A percentile compares a stretch with the other conserved stretches of the same genome.
These are phyloP conservation scores for Mormyrops attenuatus DNA, from an alignment of 2,797 vertebrate genomes.

Conservation along the genomic window DNA sequence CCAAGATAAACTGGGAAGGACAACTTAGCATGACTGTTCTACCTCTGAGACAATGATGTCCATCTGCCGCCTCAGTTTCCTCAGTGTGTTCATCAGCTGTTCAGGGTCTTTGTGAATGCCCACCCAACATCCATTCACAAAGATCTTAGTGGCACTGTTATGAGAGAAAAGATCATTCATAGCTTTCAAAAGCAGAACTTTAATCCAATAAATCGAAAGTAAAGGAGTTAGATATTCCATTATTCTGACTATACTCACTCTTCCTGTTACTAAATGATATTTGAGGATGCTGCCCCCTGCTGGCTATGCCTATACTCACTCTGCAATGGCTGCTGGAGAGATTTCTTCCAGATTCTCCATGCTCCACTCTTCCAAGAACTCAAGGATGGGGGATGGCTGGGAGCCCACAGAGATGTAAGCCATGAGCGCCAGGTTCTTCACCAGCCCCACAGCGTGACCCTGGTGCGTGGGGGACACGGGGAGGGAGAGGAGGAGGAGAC, in stretches of 20 bases:
- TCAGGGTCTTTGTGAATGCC: constrained; percentile 98
- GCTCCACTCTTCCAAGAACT: constrained; percentile 99
- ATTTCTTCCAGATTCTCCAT: constrained; percentile 99
- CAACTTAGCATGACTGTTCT: constrained; percentile 11
- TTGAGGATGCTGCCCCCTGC: constrained; percentile 25
- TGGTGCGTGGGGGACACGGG: constrained; percentile 39
- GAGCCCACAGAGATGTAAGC: constrained; percentile 99
- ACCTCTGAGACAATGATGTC: constrained; percentile 99
- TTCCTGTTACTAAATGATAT: not conserved
- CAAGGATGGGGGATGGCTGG: constrained; percentile 94
- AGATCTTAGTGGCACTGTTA: constrained; percentile 94
- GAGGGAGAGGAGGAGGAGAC: not conserved
- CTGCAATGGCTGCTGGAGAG: constrained; percentile 96
- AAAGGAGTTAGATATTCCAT: not conserved
- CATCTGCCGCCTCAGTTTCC: constrained; percentile 94
- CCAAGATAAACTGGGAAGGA: not conserved
- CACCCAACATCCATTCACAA: constrained; percentile 98
- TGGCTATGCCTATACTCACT: constrained; percentile 63
- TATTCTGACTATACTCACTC: not conserved
- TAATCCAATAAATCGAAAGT: not conserved
- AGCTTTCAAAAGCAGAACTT: not conserved
- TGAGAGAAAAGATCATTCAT: not conserved
- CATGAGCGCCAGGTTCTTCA: constrained; percentile 97
- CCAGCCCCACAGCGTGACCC: constrained; percentile 98
- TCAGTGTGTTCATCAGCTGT: constrained; percentile 94